Conservation (phyloP, 2,888 invertebrate species). For the Acleris cristana region DNA sequence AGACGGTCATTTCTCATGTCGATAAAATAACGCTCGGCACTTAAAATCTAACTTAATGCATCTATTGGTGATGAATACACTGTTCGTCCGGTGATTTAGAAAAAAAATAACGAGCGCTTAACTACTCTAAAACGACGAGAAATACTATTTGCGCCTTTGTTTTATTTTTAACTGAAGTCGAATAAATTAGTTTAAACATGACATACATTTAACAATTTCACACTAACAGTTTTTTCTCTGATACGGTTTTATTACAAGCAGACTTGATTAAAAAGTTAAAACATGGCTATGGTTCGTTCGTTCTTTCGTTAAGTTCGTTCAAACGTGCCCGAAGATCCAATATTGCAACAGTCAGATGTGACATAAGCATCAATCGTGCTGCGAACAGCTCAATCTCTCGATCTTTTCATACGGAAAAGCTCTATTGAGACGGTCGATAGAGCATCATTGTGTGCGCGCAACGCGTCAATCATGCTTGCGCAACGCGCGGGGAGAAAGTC, state of each 20-base stretch:
- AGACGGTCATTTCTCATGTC: slow-evolving; percentile 42
- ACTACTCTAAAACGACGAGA: too few relatives aligned
- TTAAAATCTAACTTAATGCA: slow-evolving; percentile 20
- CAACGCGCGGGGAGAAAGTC: slow-evolving; percentile 63
- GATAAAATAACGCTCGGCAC: slow-evolving; percentile 37
- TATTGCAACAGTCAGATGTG: slow-evolving; percentile 54
- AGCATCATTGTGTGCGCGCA: slow-evolving; percentile 64
- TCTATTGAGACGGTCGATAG: slow-evolving; percentile 67
- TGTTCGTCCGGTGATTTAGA: not conserved
- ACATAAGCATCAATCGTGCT: slow-evolving; percentile 61
- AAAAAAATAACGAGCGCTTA: not conserved
- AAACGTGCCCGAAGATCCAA: slow-evolving; percentile 21
- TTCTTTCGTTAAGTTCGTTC: too few relatives aligned
- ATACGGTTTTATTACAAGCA: too few relatives aligned
- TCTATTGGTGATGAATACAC: slow-evolving; percentile 18
- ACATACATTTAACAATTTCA: too few relatives aligned
- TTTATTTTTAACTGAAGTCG: too few relatives aligned
- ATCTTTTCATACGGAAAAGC: slow-evolving; percentile 70
- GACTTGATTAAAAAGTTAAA: too few relatives aligned
- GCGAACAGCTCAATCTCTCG: slow-evolving; percentile 68
- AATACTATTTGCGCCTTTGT: too few relatives aligned
- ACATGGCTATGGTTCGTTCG: too few relatives aligned
- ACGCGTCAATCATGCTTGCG: slow-evolving; percentile 74
- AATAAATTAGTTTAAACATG: too few relatives aligned
- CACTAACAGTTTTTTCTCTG: too few relatives aligned